These are phyloP conservation scores for Troides helena DNA, from an alignment of 2,888 invertebrate species.

Conservation along the genomic window DNA sequence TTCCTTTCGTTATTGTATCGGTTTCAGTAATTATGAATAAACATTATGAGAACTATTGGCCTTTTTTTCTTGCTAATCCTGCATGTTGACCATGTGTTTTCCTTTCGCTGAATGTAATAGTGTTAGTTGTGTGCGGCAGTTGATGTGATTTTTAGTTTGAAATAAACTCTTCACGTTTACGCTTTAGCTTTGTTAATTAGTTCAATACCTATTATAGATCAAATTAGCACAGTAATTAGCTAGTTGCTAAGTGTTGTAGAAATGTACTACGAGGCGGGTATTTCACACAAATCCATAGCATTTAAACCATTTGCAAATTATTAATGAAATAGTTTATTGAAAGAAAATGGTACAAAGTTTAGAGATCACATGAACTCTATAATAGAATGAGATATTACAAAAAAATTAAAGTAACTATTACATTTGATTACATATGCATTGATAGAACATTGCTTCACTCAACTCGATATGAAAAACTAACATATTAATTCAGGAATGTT, in stretches of 20 bases:
- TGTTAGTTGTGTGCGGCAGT: conserved; percentile 19
- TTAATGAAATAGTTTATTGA: not conserved
- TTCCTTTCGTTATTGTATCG: conserved; percentile 58
- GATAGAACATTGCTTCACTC: not conserved
- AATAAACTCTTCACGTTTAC: conserved; percentile 1
- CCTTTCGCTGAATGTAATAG: conserved; percentile 39
- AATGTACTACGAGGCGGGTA: not conserved
- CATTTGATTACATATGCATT: not conserved
- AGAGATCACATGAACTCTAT: too few relatives aligned
- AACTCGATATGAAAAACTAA: conserved; percentile 40
- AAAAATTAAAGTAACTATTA: not conserved
- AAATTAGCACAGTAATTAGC: conserved; percentile 14
- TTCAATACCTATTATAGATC: not conserved
- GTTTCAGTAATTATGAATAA: conserved; percentile 73
- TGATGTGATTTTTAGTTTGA: not conserved
- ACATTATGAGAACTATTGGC: conserved; percentile 69
- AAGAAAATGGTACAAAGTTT: too few relatives aligned
- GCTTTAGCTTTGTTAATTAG: conserved; percentile 21
- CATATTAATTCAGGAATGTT: conserved; percentile 63
- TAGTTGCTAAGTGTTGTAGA: conserved; percentile 16
- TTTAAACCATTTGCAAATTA: not conserved
- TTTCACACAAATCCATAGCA: not conserved
- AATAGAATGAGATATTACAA: not conserved
- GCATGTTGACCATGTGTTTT: conserved; percentile 60
- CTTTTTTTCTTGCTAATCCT: conserved; percentile 75